Base-by-base conservation (phyloP, 2,797 vertebrate species). In the Avahi laniger region DNA sequence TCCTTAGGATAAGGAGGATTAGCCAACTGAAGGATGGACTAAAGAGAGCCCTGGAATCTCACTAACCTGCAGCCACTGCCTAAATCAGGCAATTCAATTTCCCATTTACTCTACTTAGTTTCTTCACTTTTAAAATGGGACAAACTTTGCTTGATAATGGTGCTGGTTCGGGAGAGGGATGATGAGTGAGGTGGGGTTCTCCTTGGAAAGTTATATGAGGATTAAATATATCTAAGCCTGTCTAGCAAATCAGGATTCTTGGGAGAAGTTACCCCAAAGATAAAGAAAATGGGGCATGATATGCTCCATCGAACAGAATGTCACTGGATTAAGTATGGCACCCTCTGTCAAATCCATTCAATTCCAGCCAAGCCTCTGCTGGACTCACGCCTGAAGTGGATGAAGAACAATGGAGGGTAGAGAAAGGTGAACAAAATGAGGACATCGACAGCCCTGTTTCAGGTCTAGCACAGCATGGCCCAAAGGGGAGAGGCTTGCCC, bases 1-100 rank as follows among this genome's bases (percentile, higher is more conserved):
- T 97, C 89, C 81, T 69, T 72, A 80, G 94, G 91, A 88, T 92
- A 46, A 89, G 72, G 69, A 94, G 73, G 78, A 76, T 87, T 91
- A 94, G 82, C 75, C 73, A 89, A 17, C 35, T n/a, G 89, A 91
- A 75, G 80, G 48, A 81, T 30, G 75, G 89, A 95, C 87, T 95
- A 94, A 93, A 96, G 22, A 88, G 30, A 76, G 80, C 28, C 54
- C 59, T 33, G 30, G n/a, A 87, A 83, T 95, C 65, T 94, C 73
- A 72, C 73, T 73, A 52, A 93, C 65, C 85, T 81, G 63, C 52
- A 90, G 73, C 63, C 59, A 38, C 59, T 54, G 70, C 59, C 52
- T 76, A 22, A 70, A 69, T 73, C 57, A 76, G 94, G 12, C 41
- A 70, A 10, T 33, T 65, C 65, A 57, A 57, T 43, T 59, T 48